Conservation (phyloP, 2,113 vertebrate genomes). For the Accipiter cooperii region DNA sequence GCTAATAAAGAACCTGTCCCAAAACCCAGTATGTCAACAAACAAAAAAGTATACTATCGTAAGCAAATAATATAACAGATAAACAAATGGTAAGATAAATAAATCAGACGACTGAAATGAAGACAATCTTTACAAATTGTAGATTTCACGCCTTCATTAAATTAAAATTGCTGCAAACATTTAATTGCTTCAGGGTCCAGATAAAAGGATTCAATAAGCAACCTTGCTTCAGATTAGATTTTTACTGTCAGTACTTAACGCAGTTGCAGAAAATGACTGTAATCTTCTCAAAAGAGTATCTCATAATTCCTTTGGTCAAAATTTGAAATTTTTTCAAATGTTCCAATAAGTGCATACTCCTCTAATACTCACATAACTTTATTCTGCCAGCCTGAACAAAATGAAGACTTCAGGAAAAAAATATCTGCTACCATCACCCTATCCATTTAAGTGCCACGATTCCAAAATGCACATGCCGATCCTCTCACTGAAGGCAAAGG, state of each 20-base stretch:
- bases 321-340: background rate
- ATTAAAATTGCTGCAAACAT: background rate
- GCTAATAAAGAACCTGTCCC: background rate
- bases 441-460: background rate
- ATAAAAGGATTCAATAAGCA: background rate
- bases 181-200: background rate
- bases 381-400: background rate
- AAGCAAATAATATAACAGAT: background rate
- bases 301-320: background rate
- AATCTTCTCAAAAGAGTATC: background rate
- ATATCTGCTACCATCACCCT: background rate
- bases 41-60: background rate
- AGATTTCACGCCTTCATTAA: background rate
- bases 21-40: background rate
- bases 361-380: background rate
- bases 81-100: background rate
- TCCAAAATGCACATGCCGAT: background rate
- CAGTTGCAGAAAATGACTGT: background rate
- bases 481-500: background rate
- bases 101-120: background rate
- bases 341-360: background rate
- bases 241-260: background rate
- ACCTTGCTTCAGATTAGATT: background rate
- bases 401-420: background rate
- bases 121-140: background rate